Base-by-base conservation (phyloP, 2,888 invertebrate genomes). In the Gymnocheta viridis region DNA sequence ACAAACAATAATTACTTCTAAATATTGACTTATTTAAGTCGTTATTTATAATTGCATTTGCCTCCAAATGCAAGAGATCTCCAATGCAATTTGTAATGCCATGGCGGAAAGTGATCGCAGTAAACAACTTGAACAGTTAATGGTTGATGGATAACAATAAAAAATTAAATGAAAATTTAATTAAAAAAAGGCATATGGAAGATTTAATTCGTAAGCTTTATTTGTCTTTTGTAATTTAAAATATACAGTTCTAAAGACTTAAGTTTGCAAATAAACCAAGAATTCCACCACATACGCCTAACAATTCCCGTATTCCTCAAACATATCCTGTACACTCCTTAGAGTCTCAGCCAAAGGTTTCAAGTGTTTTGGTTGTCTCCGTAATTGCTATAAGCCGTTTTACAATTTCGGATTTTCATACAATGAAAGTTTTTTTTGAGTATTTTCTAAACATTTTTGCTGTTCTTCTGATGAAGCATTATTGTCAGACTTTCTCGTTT, bases 21-120 rank as follows among this genome's bases (percentile, higher is more conserved):
- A n/a, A n/a, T n/a, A n/a, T n/a, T n/a, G n/a, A n/a, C n/a, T n/a
- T n/a, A n/a, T n/a, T n/a, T n/a, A n/a, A n/a, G n/a, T n/a, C n/a
- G n/a, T n/a, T n/a, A n/a, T n/a, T n/a, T n/a, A n/a, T n/a, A n/a
- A n/a, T n/a, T n/a, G n/a, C n/a, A 54, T 87, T 86, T 24, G 87
- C 86, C 4, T 84, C 84, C n/a, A 87, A 87, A 69, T 87, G 29
- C 87, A 87, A 17, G 87, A 87, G 49, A 82, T 87, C 2, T 87
- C 85, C 38, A 87, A 87, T 72, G 64, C 85, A 2, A 84, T 86
- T 6, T 82, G 86, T n/a, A 62, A 73, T 27, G 87, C 87, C 5
- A 82, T 86, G 78, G 78, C 70, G 9, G 87, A 87, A 32, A 60
- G 24, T 24, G 85, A 87, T 81, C 54, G 80, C 2, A 78, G 69